Percentiles rank a stretch among this genome's conserved stretches.
phyloP scores from a whole-genome alignment of 2,888 invertebrate species.

The Phaedon cochleariae region DNA sequence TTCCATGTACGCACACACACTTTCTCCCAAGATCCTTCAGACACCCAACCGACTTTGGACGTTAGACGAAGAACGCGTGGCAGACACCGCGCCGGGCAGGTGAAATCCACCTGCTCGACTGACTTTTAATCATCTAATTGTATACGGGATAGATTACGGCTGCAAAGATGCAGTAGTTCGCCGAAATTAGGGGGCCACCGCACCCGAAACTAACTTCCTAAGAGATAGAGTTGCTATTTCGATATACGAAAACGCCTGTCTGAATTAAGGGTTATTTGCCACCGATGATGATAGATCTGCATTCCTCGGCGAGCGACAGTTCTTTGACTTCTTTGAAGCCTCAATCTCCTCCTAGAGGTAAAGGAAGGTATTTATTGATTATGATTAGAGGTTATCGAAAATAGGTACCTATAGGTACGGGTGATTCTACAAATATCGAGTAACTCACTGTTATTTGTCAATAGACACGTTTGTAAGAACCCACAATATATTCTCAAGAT shows the following conservation, averaged over 20 bases:
- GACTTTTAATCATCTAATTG: slow-evolving; percentile 43
- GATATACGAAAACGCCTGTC: slow-evolving; percentile 2
- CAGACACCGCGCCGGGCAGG: slow-evolving; percentile 51
- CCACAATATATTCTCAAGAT: too few species aligned
- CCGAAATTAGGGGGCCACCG: slow-evolving; percentile 36
- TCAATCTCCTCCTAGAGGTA: too few species aligned
- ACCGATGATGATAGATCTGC: neutral
- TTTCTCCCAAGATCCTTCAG: neutral
- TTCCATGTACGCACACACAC: neutral
- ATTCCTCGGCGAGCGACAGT: too few species aligned
- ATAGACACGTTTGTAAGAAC: too few species aligned
- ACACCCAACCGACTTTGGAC: neutral
- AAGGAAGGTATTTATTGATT: too few species aligned
- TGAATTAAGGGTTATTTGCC: slow-evolving; percentile 1
- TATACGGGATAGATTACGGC: slow-evolving; percentile 38
- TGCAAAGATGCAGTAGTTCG: slow-evolving; percentile 37
- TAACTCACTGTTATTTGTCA: too few species aligned
- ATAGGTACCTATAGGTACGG: too few species aligned
- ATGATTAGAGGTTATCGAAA: too few species aligned
- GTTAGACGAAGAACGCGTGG: slow-evolving; percentile 36
- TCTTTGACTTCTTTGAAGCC: too few species aligned
- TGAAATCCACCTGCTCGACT: slow-evolving; percentile 52
- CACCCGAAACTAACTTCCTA: slow-evolving; percentile 32
- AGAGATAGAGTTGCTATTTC: slow-evolving; percentile 24
- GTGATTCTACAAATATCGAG: too few species aligned